These are phyloP conservation scores for Pandemis heparana DNA, from an alignment of 2,888 invertebrate species.

Conservation along the genomic window DNA sequence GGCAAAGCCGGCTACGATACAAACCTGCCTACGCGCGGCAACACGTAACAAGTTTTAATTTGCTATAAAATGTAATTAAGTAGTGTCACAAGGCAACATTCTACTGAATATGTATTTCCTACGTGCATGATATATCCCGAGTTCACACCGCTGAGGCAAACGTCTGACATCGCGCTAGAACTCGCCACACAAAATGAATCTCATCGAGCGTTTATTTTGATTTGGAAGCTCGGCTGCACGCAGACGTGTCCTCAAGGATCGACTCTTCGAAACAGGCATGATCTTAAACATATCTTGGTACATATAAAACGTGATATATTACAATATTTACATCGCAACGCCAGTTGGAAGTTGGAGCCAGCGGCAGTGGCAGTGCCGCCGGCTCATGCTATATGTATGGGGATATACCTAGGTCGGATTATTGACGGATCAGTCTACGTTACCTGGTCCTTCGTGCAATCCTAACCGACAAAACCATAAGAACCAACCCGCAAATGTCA, in stretches of 20 bases:
- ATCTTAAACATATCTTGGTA: conserved; percentile 8
- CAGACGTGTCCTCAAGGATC: neutral
- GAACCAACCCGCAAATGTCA: neutral
- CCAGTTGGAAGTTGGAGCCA: too few relatives aligned
- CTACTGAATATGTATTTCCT: conserved; percentile 6
- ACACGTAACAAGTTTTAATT: neutral
- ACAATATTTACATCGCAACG: conserved; percentile 56
- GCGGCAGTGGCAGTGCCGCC: too few relatives aligned
- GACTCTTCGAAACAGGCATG: neutral
- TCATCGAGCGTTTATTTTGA: too few relatives aligned
- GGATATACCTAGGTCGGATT: neutral
- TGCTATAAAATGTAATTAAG: neutral
- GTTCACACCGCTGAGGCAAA: neutral
- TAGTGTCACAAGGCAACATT: conserved; percentile 12
- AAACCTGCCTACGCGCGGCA: neutral
- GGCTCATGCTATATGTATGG: neutral
- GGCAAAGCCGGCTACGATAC: neutral
- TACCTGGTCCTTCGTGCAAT: neutral
- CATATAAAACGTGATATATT: conserved; percentile 49
- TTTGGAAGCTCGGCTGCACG: neutral
- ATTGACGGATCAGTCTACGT: neutral
- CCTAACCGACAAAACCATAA: neutral
- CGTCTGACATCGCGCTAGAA: neutral
- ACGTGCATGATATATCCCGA: conserved; percentile 2
- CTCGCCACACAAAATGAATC: neutral